phyloP scores from a whole-genome alignment of 1,140 invertebrate species.

The Bombus superbus region DNA sequence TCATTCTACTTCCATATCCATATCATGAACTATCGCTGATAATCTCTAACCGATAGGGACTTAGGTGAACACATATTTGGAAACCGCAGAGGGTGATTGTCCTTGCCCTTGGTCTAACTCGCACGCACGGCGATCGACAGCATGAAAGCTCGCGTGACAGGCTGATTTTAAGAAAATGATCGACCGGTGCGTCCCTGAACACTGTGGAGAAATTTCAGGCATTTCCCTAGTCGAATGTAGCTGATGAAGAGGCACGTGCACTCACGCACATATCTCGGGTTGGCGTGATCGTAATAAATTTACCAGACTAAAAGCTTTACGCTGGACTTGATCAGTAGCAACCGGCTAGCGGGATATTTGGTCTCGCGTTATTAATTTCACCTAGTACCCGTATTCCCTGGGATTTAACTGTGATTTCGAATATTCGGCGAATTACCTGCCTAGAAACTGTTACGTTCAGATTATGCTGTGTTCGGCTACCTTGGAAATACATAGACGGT shows the following conservation, averaged over 20 bases:
- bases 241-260: not conserved
- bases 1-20: too few relatives aligned
- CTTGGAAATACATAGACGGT: not conserved
- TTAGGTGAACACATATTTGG: not conserved
- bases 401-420: constrained; percentile 25
- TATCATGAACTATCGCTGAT: not conserved
- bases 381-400: not conserved
- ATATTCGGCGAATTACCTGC: constrained; percentile 18
- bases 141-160: constrained; percentile 39
- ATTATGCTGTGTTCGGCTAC: not conserved
- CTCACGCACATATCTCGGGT: not conserved
- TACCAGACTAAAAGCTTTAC: constrained; percentile 42
- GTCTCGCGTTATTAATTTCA: constrained; percentile 35
- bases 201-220: constrained; percentile 11
- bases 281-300: constrained; percentile 42
- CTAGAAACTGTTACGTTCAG: not conserved
- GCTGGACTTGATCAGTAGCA: not conserved
- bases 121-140: constrained; percentile 3
- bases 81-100: constrained; percentile 20
- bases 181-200: not conserved
- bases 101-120: constrained; percentile 38
- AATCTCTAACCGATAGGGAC: not conserved
- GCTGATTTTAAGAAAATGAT: constrained; percentile 11
- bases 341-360: not conserved
- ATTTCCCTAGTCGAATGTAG: not conserved